Evolutionary conservation across 2,797 vertebrate species (phyloP), one percentile per base, ranked within the genome.

Genomic region (Menidia menidia): DNA sequence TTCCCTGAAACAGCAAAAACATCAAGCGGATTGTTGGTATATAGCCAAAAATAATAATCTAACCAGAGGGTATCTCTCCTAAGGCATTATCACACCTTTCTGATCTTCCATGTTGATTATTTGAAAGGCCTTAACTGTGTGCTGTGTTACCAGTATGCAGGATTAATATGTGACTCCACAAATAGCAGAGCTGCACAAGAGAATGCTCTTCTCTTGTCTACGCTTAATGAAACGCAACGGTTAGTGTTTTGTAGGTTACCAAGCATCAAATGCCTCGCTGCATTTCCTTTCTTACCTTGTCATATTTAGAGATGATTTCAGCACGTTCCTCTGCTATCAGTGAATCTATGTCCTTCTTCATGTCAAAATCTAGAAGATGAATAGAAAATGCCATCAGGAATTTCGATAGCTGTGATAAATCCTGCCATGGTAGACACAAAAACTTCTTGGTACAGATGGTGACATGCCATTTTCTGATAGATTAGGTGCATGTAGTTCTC

Each of bases 301-400:
- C 96, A 95, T 97, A 96, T 82, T 95, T 97, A 70, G 90, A 87
- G 81, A 97, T 88, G 65, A 96, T 96, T 67, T 97, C 96, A 44
- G 94, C 92, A 54, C 94, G 94, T 91, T 97, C 96, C 88, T 95
- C 94, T 87, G 94, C 93, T 94, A 96, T 95, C 91, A 97, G 70
- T 41, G 92, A 84, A 50, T 96, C 96, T 64, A 96, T 93, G 78
- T 97, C 95, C 87, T 96, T 97, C 96, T 97, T 98, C 96, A 97
- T 96, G 94, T 95, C 95, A 94, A 92, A 94, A 94, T 91, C 96
- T 97, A 89, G 1, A 77, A 60, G 42, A 6, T 65, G 75, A n/a
- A 15, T 60, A 35, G 64, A 77, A 82, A 54, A 15, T 25, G 14
- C 2, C 33, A 25, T 51, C 43, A 4, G 57, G 43, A 4, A 64